phyloP scores from a whole-genome alignment of 2,113 vertebrate species.

The Toxostoma redivivum region DNA sequence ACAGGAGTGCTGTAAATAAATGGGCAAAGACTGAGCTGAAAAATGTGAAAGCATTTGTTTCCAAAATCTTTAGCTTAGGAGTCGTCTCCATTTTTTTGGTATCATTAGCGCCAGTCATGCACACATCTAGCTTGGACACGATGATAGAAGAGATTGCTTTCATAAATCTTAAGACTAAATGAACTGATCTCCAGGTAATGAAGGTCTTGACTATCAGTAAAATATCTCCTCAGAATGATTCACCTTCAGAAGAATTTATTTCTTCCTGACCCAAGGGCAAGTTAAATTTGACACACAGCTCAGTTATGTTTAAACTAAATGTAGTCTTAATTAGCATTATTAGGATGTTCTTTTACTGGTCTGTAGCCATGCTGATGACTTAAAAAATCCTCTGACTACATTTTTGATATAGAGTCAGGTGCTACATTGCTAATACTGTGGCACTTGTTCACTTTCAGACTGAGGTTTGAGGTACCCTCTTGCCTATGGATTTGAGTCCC shows the following conservation, averaged over 20 bases:
- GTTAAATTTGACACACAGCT: neutral
- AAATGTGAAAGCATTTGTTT: neutral
- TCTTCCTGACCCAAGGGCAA: neutral
- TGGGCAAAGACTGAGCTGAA: neutral
- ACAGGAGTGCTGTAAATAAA: neutral
- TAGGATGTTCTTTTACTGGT: neutral
- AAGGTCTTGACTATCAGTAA: neutral
- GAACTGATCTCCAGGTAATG: neutral
- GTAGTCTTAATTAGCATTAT: neutral
- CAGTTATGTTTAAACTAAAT: neutral
- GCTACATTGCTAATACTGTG: neutral
- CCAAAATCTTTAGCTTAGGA: neutral
- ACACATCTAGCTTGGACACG: neutral
- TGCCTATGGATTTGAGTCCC: neutral
- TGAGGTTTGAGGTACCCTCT: neutral
- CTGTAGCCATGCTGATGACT: neutral
- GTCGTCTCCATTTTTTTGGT: neutral
- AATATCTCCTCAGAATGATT: neutral
- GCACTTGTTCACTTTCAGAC: neutral
- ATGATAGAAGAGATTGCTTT: neutral
- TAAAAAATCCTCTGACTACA: neutral
- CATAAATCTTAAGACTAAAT: neutral
- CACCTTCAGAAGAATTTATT: neutral
- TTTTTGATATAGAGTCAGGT: neutral
- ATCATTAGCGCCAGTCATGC: neutral